Evolutionary conservation across 1,140 invertebrate genomes (phyloP).

Genomic region (Neuroterus valhalla): DNA sequence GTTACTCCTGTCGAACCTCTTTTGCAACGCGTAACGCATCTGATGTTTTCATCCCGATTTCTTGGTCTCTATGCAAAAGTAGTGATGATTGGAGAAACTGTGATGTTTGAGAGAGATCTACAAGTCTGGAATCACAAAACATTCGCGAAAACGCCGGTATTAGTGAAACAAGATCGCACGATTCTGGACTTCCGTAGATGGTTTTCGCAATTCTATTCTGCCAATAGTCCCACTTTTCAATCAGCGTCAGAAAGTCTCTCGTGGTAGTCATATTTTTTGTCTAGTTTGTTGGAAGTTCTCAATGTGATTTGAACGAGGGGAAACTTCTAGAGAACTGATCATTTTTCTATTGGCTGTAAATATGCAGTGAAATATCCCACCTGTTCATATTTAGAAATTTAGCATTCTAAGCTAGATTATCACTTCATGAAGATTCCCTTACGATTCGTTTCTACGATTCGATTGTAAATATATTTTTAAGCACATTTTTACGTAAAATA

Average conservation of each 20-base stretch:
- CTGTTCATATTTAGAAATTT: constrained; percentile 48
- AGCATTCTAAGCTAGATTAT: constrained; percentile 48
- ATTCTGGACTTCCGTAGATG: constrained; percentile 85
- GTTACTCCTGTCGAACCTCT: constrained; percentile 88
- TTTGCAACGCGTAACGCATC: constrained; percentile 85
- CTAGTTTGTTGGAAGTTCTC: too few relatives aligned
- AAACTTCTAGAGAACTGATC: neutral
- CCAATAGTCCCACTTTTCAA: constrained; percentile 81
- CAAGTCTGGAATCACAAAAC: constrained; percentile 92
- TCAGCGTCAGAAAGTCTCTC: constrained; percentile 63
- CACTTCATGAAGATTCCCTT: too few relatives aligned
- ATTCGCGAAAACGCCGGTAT: constrained; percentile 81
- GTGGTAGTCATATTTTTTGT: constrained; percentile 54
- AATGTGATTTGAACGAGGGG: too few relatives aligned
- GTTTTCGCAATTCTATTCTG: constrained; percentile 92
- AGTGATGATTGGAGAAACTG: constrained; percentile 82
- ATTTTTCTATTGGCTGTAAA: constrained; percentile 26
- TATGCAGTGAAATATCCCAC: neutral
- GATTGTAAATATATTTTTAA: too few relatives aligned
- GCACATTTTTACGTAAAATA: too few relatives aligned
- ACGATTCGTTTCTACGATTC: too few relatives aligned
- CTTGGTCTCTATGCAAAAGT: constrained; percentile 81
- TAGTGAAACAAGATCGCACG: constrained; percentile 85
- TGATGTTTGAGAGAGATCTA: constrained; percentile 91
- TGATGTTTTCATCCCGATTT: constrained; percentile 80